These are phyloP conservation scores for Austrofundulus limnaeus DNA, from an alignment of 2,113 vertebrate genomes.

Conservation along the genomic window DNA sequence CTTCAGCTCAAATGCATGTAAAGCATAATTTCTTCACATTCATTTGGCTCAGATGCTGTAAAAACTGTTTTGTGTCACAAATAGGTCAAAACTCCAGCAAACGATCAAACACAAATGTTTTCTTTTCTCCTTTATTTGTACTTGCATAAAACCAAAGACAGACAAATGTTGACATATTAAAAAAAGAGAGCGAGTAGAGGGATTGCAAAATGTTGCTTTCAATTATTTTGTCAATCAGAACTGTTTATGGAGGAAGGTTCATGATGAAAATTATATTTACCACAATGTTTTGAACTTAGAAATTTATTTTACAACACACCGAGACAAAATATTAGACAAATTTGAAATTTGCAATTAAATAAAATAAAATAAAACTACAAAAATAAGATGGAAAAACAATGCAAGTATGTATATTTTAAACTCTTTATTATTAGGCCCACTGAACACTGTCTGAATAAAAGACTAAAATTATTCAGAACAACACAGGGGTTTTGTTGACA, in stretches of 20 bases:
- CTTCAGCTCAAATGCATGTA: too few species aligned
- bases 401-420: constrained; percentile 24
- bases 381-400: constrained; percentile 41
- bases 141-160: constrained; percentile 61
- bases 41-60: too few species aligned
- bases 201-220: constrained; percentile 49
- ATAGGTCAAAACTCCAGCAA: background rate
- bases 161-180: constrained; percentile 50
- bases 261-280: constrained; percentile 56
- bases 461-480: constrained; percentile 3
- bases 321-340: constrained; percentile 54
- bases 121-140: constrained; percentile 68
- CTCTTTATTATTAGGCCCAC: constrained; percentile 9
- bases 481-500: constrained; percentile 4
- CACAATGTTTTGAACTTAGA: constrained; percentile 69
- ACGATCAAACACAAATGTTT: constrained; percentile 35
- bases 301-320: constrained; percentile 70
- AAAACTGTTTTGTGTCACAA: too few species aligned
- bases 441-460: constrained; percentile 55
- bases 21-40: too few species aligned
- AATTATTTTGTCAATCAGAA: constrained; percentile 70
- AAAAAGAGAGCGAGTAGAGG: constrained; percentile 63
- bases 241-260: constrained; percentile 30
- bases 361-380: constrained; percentile 48
- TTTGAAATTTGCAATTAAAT: constrained; percentile 42